These are phyloP conservation scores for Anticlea derivata DNA, from an alignment of 2,888 invertebrate species.

Conservation along the genomic window DNA sequence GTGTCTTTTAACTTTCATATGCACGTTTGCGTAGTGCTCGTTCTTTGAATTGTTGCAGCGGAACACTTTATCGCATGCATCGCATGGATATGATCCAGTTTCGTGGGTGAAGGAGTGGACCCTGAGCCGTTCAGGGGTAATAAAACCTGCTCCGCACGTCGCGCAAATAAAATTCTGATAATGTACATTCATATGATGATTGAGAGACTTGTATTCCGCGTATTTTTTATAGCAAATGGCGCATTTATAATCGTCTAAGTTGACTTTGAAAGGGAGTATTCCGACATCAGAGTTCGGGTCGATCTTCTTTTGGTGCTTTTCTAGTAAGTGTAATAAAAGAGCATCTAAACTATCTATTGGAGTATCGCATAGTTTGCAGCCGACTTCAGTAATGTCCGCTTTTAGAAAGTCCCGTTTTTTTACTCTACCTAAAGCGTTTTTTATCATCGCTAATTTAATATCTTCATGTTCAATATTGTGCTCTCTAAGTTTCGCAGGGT, in stretches of 20 bases:
- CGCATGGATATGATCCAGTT: conserved; percentile 67
- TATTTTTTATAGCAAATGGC: conserved; percentile 60
- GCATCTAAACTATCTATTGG: conserved; percentile 44
- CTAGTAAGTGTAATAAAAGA: conserved; percentile 61
- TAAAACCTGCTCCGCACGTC: conserved; percentile 70
- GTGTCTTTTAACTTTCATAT: conserved; percentile 72
- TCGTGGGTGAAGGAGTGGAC: conserved; percentile 68
- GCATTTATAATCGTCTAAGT: conserved; percentile 56
- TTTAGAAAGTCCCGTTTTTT: conserved; percentile 69
- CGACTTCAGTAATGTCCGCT: conserved; percentile 63
- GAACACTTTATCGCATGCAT: conserved; percentile 77
- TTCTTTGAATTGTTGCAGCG: conserved; percentile 72
- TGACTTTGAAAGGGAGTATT: conserved; percentile 66
- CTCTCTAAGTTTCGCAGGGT: conserved; percentile 55
- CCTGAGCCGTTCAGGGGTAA: conserved; percentile 66
- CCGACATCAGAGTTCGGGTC: conserved; percentile 56
- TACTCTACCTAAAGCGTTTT: conserved; percentile 52
- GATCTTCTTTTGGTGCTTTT: conserved; percentile 55
- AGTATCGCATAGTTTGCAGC: conserved; percentile 63
- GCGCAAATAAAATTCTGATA: conserved; percentile 76
- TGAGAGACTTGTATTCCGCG: conserved; percentile 65
- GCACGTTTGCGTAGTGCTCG: conserved; percentile 76
- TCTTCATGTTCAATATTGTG: conserved; percentile 53
- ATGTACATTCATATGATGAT: conserved; percentile 77
- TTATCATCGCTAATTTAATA: conserved; percentile 45